These are phyloP conservation scores for Paracentrotus lividus DNA, from an alignment of 53 echinoderm and acorn worm species.

Conservation along the genomic window DNA sequence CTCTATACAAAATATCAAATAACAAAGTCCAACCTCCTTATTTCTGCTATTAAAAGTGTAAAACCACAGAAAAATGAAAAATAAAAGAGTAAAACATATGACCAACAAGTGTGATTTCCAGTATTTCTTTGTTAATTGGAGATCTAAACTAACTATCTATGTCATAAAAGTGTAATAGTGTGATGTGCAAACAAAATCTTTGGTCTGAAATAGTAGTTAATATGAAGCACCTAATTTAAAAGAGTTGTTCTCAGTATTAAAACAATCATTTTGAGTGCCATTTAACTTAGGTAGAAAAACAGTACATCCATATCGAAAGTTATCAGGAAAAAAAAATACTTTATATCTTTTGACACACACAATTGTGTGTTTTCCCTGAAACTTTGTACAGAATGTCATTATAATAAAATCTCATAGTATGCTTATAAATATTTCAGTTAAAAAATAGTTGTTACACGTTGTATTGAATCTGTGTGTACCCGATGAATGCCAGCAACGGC, in stretches of 20 bases:
- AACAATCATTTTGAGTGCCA: background rate
- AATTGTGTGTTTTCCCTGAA: background rate
- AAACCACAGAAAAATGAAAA: no score
- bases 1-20: no score
- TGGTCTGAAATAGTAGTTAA: background rate
- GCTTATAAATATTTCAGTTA: background rate
- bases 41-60: no score
- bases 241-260: background rate
- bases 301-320: background rate
- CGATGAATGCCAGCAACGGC: conserved; percentile 1
- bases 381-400: background rate
- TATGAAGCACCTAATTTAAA: background rate
- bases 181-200: background rate
- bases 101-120: no score
- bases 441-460: background rate
- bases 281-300: background rate
- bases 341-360: background rate
- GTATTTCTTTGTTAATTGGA: no score
- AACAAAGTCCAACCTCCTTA: no score
- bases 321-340: background rate
- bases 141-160: no score
- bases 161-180: background rate
- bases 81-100: no score
- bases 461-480: background rate
- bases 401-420: background rate